phyloP scores from a whole-genome alignment of 2,797 vertebrate species.

The Lophotriccus pileatus region DNA sequence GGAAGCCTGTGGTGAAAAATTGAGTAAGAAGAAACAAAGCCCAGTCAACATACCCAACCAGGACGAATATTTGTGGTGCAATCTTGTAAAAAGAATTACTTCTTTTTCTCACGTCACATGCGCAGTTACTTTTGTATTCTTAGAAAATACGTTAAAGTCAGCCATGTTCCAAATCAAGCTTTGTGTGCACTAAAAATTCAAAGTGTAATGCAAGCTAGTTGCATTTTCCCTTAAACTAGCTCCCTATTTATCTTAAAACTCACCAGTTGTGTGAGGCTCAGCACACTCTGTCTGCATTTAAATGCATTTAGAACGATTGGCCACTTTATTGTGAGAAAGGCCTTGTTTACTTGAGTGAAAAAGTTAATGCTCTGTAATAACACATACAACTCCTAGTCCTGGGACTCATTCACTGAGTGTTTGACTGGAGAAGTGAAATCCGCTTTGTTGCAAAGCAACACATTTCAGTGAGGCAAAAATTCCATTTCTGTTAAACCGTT shows the following conservation, averaged over 20 bases:
- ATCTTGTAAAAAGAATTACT: not conserved
- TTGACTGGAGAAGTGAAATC: conserved; percentile 79
- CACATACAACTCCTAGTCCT: conserved; percentile 60
- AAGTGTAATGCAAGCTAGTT: not conserved
- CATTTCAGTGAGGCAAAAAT: conserved; percentile 82
- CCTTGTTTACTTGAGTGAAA: conserved; percentile 77
- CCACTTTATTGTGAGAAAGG: conserved; percentile 77
- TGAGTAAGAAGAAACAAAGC: not conserved
- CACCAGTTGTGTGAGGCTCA: not conserved
- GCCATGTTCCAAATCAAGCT: not conserved
- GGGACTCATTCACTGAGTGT: conserved; percentile 74
- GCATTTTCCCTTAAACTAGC: not conserved
- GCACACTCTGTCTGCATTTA: not conserved
- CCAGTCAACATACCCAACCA: not conserved
- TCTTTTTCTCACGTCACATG: not conserved
- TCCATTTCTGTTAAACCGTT: conserved; percentile 73
- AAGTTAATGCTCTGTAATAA: conserved; percentile 71
- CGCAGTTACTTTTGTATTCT: not conserved
- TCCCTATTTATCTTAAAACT: not conserved
- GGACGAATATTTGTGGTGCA: not conserved
- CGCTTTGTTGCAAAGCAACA: conserved; percentile 87
- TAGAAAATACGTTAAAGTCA: not conserved
- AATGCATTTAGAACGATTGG: conserved; percentile 61
- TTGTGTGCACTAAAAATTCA: not conserved
- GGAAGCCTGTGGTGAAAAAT: not conserved